Conservation (phyloP, 2,888 invertebrate species). For the Pharmacophagus antenor region DNA sequence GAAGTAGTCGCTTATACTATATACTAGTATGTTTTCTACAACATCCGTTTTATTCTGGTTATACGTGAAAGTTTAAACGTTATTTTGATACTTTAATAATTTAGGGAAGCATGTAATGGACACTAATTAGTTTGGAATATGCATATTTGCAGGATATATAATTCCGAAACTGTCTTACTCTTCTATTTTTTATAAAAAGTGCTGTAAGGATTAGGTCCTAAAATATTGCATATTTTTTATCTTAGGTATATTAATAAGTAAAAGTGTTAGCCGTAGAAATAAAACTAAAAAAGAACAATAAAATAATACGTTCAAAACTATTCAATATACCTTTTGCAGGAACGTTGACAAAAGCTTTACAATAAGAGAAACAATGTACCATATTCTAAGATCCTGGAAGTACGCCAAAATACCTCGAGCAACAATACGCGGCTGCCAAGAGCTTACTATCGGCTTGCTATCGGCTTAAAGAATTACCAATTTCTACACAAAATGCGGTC, state of each 20-base stretch:
- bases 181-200: not conserved
- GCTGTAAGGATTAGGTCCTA: no score
- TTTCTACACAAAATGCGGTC: not conserved
- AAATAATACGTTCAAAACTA: not conserved
- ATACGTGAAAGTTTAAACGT: not conserved
- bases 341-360: not conserved
- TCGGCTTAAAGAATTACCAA: constrained; percentile 12
- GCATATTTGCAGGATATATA: not conserved
- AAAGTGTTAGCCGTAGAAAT: not conserved
- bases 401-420: constrained; percentile 11
- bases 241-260: no score
- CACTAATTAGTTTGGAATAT: not conserved
- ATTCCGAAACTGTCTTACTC: not conserved
- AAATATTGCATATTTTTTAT: no score
- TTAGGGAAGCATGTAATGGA: not conserved
- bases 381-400: constrained; percentile 9
- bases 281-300: not conserved
- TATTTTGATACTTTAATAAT: constrained; percentile 1
- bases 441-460: constrained; percentile 6
- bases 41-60: not conserved
- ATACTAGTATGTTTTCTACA: not conserved
- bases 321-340: not conserved
- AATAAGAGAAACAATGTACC: constrained; percentile 3
- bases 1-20: no score
- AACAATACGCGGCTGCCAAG: constrained; percentile 15